Base-by-base conservation (phyloP, 1,140 invertebrate species). In the Homarus americanus region DNA sequence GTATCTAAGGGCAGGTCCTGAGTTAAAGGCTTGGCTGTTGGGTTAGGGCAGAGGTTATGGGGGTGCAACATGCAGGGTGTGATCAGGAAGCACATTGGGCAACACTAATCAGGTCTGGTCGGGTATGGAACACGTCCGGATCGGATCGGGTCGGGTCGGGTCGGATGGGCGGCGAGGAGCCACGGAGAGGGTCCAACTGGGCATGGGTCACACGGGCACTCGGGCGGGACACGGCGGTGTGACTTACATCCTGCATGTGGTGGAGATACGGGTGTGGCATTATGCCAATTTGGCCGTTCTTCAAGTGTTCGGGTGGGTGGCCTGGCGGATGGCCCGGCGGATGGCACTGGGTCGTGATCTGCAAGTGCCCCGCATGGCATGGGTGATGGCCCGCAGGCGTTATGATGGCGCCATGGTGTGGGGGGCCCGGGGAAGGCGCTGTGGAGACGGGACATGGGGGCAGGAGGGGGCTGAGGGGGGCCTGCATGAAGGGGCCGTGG, bases 161-260 rank as follows among this genome's bases (percentile, higher is more conserved):
- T 72, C 40, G 72, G 66, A 40, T 87, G 85, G 72, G 85, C 63
- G 82, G 82, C 82, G 73, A 78, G 58, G 66, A 84, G 63, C 41
- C 63, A 69, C 49, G 85, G 86, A 63, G 53, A 80, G 63, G 86
- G 86, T 63, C 41, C 49, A 76, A 76, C 73, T 76, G 76, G 86
- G 76, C 78, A 87, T 63, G 86, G 86, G 86, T 63, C 75, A 87
- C 86, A 87, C 86, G 86, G 76, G 72, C 86, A 87, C 86, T 87
- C 86, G 87, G 79, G 87, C 73, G 69, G 88, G 88, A 76, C 72
- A 83, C 66, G 88, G 88, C 66, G 83, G 83, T 41, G 66, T 44
- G 86, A 92, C 92, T 92, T 92, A 92, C 92, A 92, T 92, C 92
- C 90, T 91, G 92, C 82, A 92, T 82, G 72, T 92, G 92, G 86